Evolutionary conservation across 2,888 invertebrate genomes (phyloP).

Genomic region (Habrosyne pyritoides): DNA sequence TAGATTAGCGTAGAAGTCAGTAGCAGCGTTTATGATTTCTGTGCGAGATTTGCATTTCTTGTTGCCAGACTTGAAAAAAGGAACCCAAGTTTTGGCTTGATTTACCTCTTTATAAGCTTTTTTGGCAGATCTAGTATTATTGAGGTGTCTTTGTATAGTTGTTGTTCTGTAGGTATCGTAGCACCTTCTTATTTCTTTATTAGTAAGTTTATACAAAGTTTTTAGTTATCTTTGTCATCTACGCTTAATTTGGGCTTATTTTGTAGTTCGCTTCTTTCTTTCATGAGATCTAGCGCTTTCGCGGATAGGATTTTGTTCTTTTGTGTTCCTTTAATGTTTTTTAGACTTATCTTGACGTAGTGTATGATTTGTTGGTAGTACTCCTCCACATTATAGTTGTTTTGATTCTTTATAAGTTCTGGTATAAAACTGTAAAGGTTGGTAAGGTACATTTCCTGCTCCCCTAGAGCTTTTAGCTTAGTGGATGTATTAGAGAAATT

Average conservation of each 20-base stretch:
- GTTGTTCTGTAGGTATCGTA: conserved; percentile 9
- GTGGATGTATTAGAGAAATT: too few relatives aligned
- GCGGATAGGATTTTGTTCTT: too few relatives aligned
- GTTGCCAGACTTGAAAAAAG: conserved; percentile 11
- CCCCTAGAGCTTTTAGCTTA: too few relatives aligned
- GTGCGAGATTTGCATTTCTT: conserved; percentile 8
- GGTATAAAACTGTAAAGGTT: too few relatives aligned
- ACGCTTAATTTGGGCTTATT: background rate
- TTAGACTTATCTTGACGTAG: too few relatives aligned
- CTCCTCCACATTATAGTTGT: too few relatives aligned
- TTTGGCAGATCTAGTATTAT: conserved; percentile 15
- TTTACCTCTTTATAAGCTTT: conserved; percentile 19
- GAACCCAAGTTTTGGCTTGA: conserved; percentile 16
- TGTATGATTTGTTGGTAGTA: too few relatives aligned
- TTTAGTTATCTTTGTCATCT: too few relatives aligned
- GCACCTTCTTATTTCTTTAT: conserved; percentile 12
- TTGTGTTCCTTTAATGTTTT: too few relatives aligned
- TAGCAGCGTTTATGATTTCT: conserved; percentile 12
- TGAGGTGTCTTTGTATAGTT: conserved; percentile 8
- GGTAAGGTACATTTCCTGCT: too few relatives aligned
- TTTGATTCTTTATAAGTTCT: too few relatives aligned
- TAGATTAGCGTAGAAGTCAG: conserved; percentile 4
- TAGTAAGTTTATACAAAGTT: too few relatives aligned
- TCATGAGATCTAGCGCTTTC: conserved; percentile 5
- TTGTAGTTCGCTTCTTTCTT: conserved; percentile 8